Percentiles rank a stretch among this genome's conserved stretches.
phyloP scores from a whole-genome alignment of 1,140 invertebrate genomes.

The Drosophila rhopaloa region DNA sequence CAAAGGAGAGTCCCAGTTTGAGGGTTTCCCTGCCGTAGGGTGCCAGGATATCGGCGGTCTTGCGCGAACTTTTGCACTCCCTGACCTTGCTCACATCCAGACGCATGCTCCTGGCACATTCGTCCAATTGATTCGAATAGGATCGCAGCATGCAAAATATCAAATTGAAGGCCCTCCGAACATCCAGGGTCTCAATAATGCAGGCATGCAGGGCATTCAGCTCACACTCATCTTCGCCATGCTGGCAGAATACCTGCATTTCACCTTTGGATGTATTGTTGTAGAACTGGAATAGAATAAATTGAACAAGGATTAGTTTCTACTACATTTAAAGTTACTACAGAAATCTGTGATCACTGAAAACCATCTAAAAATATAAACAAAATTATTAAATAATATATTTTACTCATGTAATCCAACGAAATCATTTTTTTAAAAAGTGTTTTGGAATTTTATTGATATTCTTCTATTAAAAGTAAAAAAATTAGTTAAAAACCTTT shows the following conservation, averaged over 20 bases:
- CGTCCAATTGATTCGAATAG: conserved; percentile 54
- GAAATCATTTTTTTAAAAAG: not conserved
- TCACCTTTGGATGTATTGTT: conserved; percentile 44
- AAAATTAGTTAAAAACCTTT: too few relatives aligned
- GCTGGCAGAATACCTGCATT: conserved; percentile 68
- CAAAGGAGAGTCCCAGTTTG: conserved; percentile 66
- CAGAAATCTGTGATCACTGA: not conserved
- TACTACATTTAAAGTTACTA: too few relatives aligned
- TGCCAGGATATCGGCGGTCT: conserved; percentile 61
- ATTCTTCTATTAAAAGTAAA: too few relatives aligned
- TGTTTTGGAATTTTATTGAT: too few relatives aligned
- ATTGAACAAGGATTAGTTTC: too few relatives aligned
- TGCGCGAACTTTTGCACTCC: conserved; percentile 57
- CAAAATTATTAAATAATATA: too few relatives aligned
- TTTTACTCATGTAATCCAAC: too few relatives aligned
- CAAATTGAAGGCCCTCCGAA: conserved; percentile 53
- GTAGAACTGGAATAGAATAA: conserved; percentile 47
- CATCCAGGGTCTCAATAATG: conserved; percentile 59
- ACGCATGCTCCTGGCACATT: conserved; percentile 46
- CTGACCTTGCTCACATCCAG: conserved; percentile 58
- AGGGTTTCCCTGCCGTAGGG: conserved; percentile 70
- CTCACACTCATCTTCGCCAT: conserved; percentile 69
- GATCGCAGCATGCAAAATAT: conserved; percentile 73
- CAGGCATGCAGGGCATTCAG: conserved; percentile 79
- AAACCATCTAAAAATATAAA: not conserved